phyloP scores from a whole-genome alignment of 2,113 vertebrate species.

The Xenus cinereus region DNA sequence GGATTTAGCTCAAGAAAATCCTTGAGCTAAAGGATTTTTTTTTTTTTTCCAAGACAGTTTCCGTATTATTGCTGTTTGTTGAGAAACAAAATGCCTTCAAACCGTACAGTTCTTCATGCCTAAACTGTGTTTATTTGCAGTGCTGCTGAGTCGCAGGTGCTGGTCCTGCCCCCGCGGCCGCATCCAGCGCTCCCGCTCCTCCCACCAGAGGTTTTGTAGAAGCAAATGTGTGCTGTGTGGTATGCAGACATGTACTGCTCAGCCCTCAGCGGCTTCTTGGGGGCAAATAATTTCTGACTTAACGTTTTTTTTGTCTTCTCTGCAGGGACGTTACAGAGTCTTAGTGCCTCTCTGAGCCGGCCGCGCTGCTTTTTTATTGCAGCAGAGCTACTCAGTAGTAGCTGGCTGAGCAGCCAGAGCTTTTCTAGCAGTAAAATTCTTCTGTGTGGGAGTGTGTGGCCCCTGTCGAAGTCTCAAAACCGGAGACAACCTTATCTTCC shows the following conservation, averaged over 20 bases:
- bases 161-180: background rate
- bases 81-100: background rate
- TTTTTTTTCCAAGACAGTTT: background rate
- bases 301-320: background rate
- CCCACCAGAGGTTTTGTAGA: background rate
- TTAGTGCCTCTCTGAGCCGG: background rate
- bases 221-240: background rate
- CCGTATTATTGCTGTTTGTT: no score
- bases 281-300: background rate
- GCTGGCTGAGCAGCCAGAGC: background rate
- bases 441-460: background rate
- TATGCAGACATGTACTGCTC: background rate
- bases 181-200: background rate
- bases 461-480: background rate
- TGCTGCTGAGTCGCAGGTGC: background rate
- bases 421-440: background rate
- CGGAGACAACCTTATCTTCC: background rate
- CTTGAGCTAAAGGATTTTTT: no score
- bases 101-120: accelerated
- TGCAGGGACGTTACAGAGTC: background rate
- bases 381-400: background rate
- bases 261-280: background rate
- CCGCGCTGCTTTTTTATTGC: background rate
- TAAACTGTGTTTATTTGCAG: background rate
- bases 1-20: background rate